A percentile compares a stretch with the other conserved stretches of the same genome.
These are phyloP conservation scores for Yponomeuta malinellus DNA, from an alignment of 2,888 invertebrate genomes.

Conservation along the genomic window DNA sequence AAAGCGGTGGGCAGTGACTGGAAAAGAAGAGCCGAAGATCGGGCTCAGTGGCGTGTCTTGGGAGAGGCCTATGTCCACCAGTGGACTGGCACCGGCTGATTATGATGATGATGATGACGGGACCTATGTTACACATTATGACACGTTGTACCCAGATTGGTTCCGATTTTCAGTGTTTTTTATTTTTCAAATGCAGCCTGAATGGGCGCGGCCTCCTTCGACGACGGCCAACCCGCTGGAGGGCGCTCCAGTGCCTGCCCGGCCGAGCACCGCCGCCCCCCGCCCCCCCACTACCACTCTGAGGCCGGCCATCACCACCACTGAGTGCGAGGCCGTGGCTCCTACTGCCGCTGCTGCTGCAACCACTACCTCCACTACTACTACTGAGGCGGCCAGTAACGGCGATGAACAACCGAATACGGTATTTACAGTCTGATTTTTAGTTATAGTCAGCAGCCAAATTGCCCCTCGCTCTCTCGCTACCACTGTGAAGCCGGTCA, in stretches of 20 bases:
- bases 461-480: constrained; percentile 39
- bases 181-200: constrained; percentile 72
- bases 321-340: constrained; percentile 19
- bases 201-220: constrained; percentile 87
- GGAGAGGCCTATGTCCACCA: no score
- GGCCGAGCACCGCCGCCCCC: constrained; percentile 29
- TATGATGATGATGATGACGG: no score
- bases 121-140: no score
- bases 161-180: no score
- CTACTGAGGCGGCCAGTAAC: neutral
- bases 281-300: constrained; percentile 29
- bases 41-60: no score
- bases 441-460: no score
- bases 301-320: constrained; percentile 33
- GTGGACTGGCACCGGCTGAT: no score
- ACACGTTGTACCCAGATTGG: no score
- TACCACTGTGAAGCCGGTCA: constrained; percentile 33
- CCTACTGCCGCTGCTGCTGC: neutral
- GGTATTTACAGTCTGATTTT: neutral
- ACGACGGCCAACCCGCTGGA: constrained; percentile 77
- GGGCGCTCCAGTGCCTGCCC: constrained; percentile 45
- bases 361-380: neutral
- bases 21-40: no score
- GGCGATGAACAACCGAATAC: neutral
- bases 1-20: no score